A percentile compares a stretch with the other conserved stretches of the same genome.
Conservation (phyloP, 2,888 invertebrate species). For the Colletes collaris region DNA sequence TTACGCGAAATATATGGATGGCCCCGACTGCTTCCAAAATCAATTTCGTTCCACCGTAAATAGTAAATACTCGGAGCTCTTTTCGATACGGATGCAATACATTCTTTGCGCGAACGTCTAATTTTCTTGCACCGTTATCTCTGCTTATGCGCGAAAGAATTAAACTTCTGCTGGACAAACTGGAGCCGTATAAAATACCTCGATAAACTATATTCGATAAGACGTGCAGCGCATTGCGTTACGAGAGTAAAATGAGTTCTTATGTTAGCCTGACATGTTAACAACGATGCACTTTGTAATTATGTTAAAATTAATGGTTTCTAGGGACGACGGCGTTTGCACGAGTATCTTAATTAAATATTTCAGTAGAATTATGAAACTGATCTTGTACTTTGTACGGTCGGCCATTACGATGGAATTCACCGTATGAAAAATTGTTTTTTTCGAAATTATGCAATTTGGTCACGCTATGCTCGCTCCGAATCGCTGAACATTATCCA, state of each 20-base stretch:
- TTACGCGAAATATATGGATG: too few relatives aligned
- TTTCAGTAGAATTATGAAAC: constrained; percentile 26
- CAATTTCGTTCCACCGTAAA: neutral
- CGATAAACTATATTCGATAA: constrained; percentile 1
- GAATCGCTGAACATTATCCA: constrained; percentile 51
- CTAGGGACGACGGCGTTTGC: neutral
- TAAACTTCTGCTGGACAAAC: neutral
- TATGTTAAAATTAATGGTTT: constrained; percentile 26
- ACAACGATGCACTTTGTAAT: constrained; percentile 35
- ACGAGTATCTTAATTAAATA: constrained; percentile 35
- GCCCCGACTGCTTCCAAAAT: too few relatives aligned
- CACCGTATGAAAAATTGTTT: constrained; percentile 50
- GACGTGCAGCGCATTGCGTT: neutral
- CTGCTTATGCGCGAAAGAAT: neutral
- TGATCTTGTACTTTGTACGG: neutral
- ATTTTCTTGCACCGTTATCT: neutral
- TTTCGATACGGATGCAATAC: neutral
- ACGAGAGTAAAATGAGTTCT: neutral
- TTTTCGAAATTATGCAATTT: constrained; percentile 64
- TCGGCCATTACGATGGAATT: constrained; percentile 42
- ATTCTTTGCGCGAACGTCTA: neutral
- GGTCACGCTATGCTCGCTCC: constrained; percentile 57
- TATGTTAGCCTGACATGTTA: constrained; percentile 16
- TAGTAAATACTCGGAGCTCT: neutral
- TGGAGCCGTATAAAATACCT: constrained; percentile 1